Evolutionary conservation across 1,140 invertebrate genomes (phyloP).

Genomic region (Orussus abietinus): DNA sequence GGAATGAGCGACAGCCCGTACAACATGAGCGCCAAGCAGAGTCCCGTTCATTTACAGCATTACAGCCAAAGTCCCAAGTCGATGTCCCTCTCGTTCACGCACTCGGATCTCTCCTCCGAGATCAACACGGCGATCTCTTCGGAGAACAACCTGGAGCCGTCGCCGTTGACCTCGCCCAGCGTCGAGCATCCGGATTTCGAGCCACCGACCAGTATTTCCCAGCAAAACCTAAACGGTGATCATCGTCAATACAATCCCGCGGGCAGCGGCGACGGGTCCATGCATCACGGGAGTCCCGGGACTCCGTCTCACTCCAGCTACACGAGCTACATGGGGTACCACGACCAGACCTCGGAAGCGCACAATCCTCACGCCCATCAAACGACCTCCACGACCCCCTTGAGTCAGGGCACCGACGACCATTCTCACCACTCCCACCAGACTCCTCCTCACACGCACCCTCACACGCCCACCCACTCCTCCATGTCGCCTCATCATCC

Average conservation of each 20-base stretch:
- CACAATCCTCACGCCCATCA: constrained; percentile 44
- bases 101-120: constrained; percentile 72
- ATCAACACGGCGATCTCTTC: constrained; percentile 75
- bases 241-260: constrained; percentile 56
- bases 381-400: constrained; percentile 39
- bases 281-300: constrained; percentile 41
- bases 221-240: constrained; percentile 51
- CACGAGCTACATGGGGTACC: constrained; percentile 46
- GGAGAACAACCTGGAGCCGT: constrained; percentile 59
- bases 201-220: constrained; percentile 62
- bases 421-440: constrained; percentile 48
- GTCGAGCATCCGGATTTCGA: constrained; percentile 74
- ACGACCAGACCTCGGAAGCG: constrained; percentile 39
- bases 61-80: constrained; percentile 60
- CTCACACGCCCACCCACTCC: constrained; percentile 45
- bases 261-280: constrained; percentile 32
- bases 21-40: constrained; percentile 50
- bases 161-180: constrained; percentile 62
- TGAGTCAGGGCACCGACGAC: constrained; percentile 42
- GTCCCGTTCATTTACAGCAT: constrained; percentile 51
- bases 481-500: constrained; percentile 44
- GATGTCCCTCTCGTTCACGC: constrained; percentile 63
- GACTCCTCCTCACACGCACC: constrained; percentile 45
- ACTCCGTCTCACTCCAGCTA: constrained; percentile 43
- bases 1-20: constrained; percentile 45